Conservation (phyloP, 2,113 vertebrate species). For the Phrynosoma blainvillii region DNA sequence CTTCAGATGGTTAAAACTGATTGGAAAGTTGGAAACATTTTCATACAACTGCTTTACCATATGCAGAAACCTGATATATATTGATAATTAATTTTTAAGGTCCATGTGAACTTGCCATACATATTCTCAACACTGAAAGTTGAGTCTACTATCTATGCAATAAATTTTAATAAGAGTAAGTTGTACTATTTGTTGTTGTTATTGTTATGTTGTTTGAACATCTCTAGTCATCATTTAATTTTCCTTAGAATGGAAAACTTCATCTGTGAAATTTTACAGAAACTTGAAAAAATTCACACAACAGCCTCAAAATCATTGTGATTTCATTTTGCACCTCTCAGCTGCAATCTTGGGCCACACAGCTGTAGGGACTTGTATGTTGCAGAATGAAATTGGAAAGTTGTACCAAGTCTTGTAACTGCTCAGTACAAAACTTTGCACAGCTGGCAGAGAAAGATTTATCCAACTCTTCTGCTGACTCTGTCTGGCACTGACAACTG, state of each 20-base stretch:
- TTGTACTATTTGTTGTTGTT: neutral
- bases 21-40: neutral
- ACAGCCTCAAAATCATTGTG: neutral
- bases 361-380: constrained; percentile 1
- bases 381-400: neutral
- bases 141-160: neutral
- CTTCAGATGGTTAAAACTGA: neutral
- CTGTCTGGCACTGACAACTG: constrained; percentile 31
- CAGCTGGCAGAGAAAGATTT: constrained; percentile 36
- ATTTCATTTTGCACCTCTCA: neutral
- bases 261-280: neutral
- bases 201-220: neutral
- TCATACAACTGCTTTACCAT: neutral
- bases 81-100: neutral
- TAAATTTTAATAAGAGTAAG: neutral
- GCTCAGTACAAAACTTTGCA: constrained; percentile 23
- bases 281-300: neutral
- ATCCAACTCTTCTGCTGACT: constrained; percentile 37
- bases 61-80: too few species aligned
- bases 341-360: neutral
- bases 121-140: neutral
- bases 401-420: constrained; percentile 16
- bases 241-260: neutral
- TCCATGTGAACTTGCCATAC: neutral
- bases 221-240: neutral